Conservation (phyloP, 2,113 vertebrate species). For the Lasiurus borealis region DNA sequence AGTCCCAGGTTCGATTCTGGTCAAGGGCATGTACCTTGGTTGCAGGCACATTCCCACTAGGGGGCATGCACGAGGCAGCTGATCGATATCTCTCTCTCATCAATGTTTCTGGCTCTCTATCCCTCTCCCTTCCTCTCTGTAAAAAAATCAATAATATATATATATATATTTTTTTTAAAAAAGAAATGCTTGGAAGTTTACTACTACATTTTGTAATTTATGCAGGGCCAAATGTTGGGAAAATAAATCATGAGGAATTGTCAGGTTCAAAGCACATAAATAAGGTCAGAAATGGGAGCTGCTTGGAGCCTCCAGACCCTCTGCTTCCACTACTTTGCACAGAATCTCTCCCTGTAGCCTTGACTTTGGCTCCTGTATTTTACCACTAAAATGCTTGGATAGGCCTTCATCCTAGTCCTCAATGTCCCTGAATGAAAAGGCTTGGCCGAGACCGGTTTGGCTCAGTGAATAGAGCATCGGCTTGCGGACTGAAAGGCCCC, state of each 20-base stretch:
- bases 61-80: no score
- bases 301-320: background rate
- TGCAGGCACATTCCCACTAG: no score
- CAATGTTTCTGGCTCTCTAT: no score
- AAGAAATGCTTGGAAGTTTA: background rate
- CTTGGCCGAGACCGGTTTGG: no score
- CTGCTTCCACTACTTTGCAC: background rate
- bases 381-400: background rate
- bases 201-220: background rate
- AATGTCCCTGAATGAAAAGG: background rate
- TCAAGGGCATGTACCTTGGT: no score
- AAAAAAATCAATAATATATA: no score
- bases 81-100: no score
- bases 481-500: no score
- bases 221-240: background rate
- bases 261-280: background rate
- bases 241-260: background rate
- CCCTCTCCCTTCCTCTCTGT: no score
- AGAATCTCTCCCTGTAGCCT: background rate
- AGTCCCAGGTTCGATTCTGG: no score
- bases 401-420: background rate
- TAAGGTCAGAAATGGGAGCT: background rate
- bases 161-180: no score
- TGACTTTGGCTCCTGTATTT: background rate
- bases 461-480: no score